Evolutionary conservation across 2,113 vertebrate species (phyloP).

Genomic region (Fregetta grallaria): DNA sequence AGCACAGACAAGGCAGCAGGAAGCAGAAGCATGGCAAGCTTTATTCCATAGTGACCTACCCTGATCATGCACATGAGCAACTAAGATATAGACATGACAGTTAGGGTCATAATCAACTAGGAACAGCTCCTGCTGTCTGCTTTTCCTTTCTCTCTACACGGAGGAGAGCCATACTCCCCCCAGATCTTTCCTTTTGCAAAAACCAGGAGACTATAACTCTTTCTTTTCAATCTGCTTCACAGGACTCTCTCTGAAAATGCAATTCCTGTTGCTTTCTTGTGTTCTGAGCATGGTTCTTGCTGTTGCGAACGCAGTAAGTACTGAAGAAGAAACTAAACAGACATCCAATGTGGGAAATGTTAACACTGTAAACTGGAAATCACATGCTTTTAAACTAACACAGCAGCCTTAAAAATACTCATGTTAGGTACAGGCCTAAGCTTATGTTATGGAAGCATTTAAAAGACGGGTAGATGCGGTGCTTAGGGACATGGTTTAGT

Average conservation of each 20-base stretch:
- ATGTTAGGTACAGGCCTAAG: not conserved
- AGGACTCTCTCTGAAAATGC: not conserved
- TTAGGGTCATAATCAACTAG: not conserved
- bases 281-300: not conserved
- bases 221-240: not conserved
- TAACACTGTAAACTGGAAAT: not conserved
- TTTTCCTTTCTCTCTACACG: not conserved
- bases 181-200: not conserved
- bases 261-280: not conserved
- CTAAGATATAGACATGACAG: not conserved
- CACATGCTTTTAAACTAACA: not conserved
- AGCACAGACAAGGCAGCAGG: not conserved
- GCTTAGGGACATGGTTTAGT: no score
- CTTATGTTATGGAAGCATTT: not conserved
- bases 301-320: not conserved
- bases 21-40: not conserved
- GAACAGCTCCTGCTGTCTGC: not conserved
- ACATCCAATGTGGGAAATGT: not conserved
- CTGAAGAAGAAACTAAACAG: not conserved
- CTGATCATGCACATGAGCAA: not conserved
- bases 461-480: no score
- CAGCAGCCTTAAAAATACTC: not conserved
- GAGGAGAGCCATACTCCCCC: not conserved
- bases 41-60: not conserved
- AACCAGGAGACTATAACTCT: not conserved